Evolutionary conservation across 2,113 vertebrate species (phyloP).

Genomic region (Nestor notabilis): DNA sequence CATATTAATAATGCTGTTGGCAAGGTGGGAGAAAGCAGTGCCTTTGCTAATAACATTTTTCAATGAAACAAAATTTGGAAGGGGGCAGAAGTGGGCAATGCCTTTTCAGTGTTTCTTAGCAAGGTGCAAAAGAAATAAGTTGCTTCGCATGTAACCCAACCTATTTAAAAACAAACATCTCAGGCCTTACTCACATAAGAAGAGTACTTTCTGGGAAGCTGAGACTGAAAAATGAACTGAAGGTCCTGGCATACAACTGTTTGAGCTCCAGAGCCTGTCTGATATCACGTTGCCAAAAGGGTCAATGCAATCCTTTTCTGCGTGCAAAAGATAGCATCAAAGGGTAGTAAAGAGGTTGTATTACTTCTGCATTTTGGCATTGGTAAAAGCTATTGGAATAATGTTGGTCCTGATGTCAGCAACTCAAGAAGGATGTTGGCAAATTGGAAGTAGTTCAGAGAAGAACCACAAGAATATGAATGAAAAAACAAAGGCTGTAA

Average conservation of each 20-base stretch:
- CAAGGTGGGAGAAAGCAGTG: background rate
- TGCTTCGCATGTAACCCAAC: background rate
- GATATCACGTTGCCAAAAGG: rapidly evolving
- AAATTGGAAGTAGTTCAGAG: background rate
- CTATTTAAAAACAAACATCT: background rate
- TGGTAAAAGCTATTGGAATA: background rate
- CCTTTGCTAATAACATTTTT: background rate
- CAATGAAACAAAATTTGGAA: background rate
- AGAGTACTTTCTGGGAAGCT: background rate
- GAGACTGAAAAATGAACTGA: background rate
- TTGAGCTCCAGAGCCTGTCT: background rate
- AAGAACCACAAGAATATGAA: background rate
- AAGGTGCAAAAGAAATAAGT: background rate
- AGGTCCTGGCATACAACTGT: background rate
- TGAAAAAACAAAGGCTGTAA: background rate
- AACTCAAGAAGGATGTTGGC: background rate
- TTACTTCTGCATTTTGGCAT: background rate
- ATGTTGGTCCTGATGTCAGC: background rate
- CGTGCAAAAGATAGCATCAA: background rate
- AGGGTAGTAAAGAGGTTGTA: background rate
- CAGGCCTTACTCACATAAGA: background rate
- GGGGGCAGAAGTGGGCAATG: background rate
- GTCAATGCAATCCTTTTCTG: background rate
- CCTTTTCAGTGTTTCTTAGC: background rate
- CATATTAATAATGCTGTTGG: background rate